phyloP scores from a whole-genome alignment of 1,140 invertebrate genomes.

The Magallana angulata region DNA sequence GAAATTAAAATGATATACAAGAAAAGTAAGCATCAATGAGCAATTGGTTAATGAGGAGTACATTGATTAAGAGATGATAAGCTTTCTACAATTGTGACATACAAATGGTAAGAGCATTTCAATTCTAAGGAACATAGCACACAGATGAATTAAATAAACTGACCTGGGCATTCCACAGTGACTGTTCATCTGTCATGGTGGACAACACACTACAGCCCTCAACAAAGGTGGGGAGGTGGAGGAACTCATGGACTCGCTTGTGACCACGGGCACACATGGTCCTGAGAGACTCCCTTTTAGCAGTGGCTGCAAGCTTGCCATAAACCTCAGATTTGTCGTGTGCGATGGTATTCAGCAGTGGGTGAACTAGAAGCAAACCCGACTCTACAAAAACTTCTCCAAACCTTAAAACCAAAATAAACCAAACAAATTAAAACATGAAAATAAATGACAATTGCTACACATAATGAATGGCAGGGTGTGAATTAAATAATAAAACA shows the following conservation, averaged over 20 bases:
- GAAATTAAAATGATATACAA: neutral
- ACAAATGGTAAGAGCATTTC: no score
- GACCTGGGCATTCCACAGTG: neutral
- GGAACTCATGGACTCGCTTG: neutral
- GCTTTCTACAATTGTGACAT: no score
- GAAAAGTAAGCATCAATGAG: no score
- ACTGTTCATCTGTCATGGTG: neutral
- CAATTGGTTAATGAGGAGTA: no score
- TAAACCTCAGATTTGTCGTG: conserved; percentile 30
- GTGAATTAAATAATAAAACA: no score
- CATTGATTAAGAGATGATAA: no score
- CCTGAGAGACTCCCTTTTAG: conserved; percentile 28
- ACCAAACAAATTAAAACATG: no score
- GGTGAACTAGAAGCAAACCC: conserved; percentile 50
- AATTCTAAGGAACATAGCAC: no score
- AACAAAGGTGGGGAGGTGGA: neutral
- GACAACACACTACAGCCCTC: conserved; percentile 13
- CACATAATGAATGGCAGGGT: no score
- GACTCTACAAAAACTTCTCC: conserved; percentile 48
- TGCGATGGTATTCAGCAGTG: conserved; percentile 23
- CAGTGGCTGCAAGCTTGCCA: conserved; percentile 27
- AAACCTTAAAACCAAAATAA: conserved; percentile 35
- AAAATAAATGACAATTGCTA: no score
- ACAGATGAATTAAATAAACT: no score
- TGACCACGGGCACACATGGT: conserved; percentile 15